Percentiles rank a stretch among this genome's conserved stretches.
phyloP scores from a whole-genome alignment of 1,140 invertebrate species.

The Neoseiulus cucumeris region DNA sequence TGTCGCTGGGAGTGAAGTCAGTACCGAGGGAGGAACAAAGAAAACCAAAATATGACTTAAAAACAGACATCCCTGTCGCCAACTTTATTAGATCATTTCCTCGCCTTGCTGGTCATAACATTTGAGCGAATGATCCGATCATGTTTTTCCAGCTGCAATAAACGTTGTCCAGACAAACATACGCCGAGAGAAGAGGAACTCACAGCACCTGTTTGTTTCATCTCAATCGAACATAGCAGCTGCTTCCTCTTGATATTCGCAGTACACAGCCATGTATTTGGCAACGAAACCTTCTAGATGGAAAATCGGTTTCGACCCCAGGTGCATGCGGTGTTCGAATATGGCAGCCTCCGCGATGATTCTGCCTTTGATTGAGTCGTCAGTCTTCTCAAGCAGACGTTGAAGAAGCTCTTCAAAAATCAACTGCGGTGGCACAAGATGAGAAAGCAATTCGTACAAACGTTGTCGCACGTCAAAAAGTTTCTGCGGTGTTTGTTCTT shows the following conservation, averaged over 20 bases:
- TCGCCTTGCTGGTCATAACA: too few species aligned
- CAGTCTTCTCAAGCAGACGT: constrained; percentile 56
- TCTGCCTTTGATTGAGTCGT: constrained; percentile 69
- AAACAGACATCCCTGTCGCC: too few species aligned
- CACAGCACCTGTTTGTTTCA: too few species aligned
- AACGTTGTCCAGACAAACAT: too few species aligned
- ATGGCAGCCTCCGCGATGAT: constrained; percentile 60
- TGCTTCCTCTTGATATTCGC: constrained; percentile 17
- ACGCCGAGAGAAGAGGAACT: too few species aligned
- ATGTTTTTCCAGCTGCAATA: too few species aligned
- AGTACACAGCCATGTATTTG: constrained; percentile 85
- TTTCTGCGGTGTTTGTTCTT: constrained; percentile 60
- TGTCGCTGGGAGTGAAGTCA: too few species aligned
- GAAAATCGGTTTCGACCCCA: constrained; percentile 82
- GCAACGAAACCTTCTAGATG: constrained; percentile 92
- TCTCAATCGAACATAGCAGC: constrained; percentile 3
- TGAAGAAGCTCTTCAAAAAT: constrained; percentile 75
- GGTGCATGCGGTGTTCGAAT: constrained; percentile 71
- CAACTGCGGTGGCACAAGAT: constrained; percentile 77
- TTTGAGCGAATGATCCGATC: too few species aligned
- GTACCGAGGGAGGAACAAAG: too few species aligned
- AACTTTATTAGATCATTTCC: too few species aligned
- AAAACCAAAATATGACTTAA: too few species aligned
- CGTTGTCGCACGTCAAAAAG: constrained; percentile 61
- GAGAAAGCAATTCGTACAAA: constrained; percentile 78